These are phyloP conservation scores for Esox lucius DNA, from an alignment of 2,797 vertebrate genomes.

Conservation along the genomic window DNA sequence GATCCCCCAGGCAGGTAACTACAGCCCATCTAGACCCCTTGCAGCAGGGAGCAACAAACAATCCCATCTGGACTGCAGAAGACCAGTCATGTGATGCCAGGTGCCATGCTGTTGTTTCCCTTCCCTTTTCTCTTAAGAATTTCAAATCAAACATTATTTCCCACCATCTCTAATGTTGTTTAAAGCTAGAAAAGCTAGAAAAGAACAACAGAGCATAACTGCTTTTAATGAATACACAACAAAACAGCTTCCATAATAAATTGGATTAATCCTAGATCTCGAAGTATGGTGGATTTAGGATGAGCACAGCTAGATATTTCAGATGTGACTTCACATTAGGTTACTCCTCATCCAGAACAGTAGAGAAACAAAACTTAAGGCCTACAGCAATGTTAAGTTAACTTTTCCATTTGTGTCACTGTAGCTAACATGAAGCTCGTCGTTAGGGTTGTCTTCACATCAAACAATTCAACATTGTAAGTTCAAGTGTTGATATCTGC, in stretches of 20 bases:
- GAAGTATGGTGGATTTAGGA: not conserved
- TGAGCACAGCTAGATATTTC: not conserved
- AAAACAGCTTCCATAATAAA: not conserved
- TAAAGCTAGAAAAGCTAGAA: not conserved
- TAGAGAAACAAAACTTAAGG: not conserved
- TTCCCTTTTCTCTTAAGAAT: not conserved
- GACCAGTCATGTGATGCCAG: conserved; percentile 22
- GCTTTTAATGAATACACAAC: not conserved
- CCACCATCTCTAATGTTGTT: not conserved
- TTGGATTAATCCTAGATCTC: not conserved
- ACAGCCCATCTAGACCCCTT: conserved; percentile 16
- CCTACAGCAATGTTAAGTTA: not conserved
- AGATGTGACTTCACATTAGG: not conserved
- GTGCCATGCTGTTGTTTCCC: conserved; percentile 5
- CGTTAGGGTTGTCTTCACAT: not conserved
- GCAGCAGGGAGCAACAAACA: conserved; percentile 40
- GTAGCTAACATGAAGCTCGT: not conserved
- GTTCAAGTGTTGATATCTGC: not conserved
- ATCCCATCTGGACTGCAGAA: conserved; percentile 55
- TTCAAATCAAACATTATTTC: conserved; percentile 2
- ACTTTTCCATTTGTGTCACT: not conserved
- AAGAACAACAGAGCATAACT: not conserved
- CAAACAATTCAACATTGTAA: not conserved
- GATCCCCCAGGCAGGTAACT: conserved; percentile 18
- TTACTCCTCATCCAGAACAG: not conserved